Base-by-base conservation (phyloP, 2,888 invertebrate genomes). In the Hirudinaria manillensis region DNA sequence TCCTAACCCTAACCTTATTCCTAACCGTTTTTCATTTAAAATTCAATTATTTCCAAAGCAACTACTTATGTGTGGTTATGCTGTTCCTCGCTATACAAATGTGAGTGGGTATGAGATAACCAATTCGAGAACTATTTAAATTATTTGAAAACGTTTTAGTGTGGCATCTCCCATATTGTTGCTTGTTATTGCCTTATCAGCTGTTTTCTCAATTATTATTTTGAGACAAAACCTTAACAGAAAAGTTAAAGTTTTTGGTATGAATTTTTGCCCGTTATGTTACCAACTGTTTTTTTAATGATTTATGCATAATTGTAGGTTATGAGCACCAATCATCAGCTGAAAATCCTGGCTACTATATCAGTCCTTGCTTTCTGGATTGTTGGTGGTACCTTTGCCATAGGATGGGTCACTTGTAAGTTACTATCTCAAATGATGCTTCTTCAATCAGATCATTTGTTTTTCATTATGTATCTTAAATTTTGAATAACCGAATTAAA, bases 331-430 rank as follows among this genome's bases (percentile, higher is more conserved):
- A 7, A 19, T 21, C 38, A 73, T n/a, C 73, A 73, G 27, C 36
- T 73, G 32, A 56, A 45, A 29, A 34, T 61, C 16, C 24, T 73
- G n/a, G 73, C 65, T 24, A 29, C 16, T 21, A 36, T 36, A 16
- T 73, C 56, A 10, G 56, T 73, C 27, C 36, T 73, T 34, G 13
- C 61, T 29, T 73, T 73, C 65, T 73, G 73, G 73, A 32, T 73
- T 56, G 73, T 73, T 34, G 73, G 73, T 27, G 73, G 73, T 32
- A 73, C 73, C 36, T 36, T 36, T 32, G 73, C 73, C 27, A n/a
- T 73, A n/a, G 51, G 61, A 56, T 73, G 73, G 73, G 73, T 73
- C 24, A 61, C 61, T n/a, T 73, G 73, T 73, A n/a, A 73, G 73
- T 73, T 24, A 19, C 32, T 32, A n/a, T 34, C 34, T 68, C n/a